Evolutionary conservation across 2,113 vertebrate species (phyloP).

Genomic region (Calidris pugnax): DNA sequence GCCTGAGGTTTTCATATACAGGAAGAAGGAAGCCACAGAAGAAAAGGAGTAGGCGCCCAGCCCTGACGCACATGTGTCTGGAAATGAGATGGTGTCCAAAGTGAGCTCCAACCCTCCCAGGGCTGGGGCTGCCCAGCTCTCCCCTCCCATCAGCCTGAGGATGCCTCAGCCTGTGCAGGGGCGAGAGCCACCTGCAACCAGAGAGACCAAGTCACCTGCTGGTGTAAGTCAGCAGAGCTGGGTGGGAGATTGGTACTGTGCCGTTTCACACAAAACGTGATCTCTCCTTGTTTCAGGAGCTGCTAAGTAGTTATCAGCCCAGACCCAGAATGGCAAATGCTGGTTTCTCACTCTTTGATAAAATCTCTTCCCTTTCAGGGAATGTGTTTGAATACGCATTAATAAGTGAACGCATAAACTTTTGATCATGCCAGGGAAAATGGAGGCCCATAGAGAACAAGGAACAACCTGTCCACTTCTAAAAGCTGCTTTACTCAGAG

Average conservation of each 20-base stretch:
- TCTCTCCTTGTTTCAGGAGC: not conserved
- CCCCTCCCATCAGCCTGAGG: not conserved
- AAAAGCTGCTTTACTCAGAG: not conserved
- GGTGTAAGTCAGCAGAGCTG: not conserved
- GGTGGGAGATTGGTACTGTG: fast-evolving
- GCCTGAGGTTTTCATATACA: not conserved
- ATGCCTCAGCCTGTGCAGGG: not conserved
- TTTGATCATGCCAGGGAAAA: not conserved
- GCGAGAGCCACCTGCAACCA: not conserved
- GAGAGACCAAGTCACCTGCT: not conserved
- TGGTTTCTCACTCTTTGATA: not conserved
- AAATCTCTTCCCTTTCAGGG: not conserved
- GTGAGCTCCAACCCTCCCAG: not conserved
- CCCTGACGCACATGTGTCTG: not conserved
- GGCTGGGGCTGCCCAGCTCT: not conserved
- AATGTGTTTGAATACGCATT: not conserved
- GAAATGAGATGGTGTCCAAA: not conserved
- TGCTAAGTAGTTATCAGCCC: not conserved
- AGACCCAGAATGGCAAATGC: not conserved
- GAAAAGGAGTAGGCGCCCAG: fast-evolving
- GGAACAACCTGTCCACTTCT: not conserved
- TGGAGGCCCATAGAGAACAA: not conserved
- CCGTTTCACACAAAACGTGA: not conserved
- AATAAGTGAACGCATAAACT: not conserved
- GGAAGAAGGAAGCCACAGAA: not conserved